Percentiles rank a stretch among this genome's conserved stretches.
Conservation (phyloP, 2,888 invertebrate species). For the Acleris emargana region DNA sequence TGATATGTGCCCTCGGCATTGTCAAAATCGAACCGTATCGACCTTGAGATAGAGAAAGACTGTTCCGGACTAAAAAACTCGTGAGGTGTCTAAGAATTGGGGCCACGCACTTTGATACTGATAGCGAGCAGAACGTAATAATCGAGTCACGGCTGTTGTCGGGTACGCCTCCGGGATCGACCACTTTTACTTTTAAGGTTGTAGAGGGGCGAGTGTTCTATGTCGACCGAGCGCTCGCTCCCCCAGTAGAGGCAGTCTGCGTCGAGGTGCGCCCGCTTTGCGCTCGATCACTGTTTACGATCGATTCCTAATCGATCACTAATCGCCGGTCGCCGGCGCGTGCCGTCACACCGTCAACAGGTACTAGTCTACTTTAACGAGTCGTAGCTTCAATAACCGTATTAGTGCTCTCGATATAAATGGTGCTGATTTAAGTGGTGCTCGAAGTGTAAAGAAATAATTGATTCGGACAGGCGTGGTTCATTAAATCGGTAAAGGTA, state of each 20-base stretch:
- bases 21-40: constrained; percentile 34
- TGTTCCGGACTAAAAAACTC: constrained; percentile 48
- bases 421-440: not conserved
- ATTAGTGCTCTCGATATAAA: not conserved
- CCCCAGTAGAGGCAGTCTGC: constrained; percentile 54
- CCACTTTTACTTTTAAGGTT: constrained; percentile 78
- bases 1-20: constrained; percentile 11
- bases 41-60: constrained; percentile 54
- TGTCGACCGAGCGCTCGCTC: constrained; percentile 37
- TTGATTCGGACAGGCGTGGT: not conserved
- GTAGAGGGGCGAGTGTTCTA: constrained; percentile 60
- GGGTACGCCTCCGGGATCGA: constrained; percentile 72
- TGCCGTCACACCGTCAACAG: constrained; percentile 12
- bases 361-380: constrained; percentile 2
- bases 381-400: not conserved
- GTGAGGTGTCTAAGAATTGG: constrained; percentile 47
- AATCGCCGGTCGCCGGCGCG: constrained; percentile 5
- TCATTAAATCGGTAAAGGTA: not conserved
- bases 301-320: constrained; percentile 1
- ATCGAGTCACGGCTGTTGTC: constrained; percentile 59
- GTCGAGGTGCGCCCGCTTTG: constrained; percentile 49
- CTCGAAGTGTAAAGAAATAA: not conserved
- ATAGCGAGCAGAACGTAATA: constrained; percentile 44
- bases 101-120: constrained; percentile 59
- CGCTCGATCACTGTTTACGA: constrained; percentile 15